Percentiles rank a stretch among this genome's conserved stretches.
Evolutionary conservation across 2,888 invertebrate species (phyloP).

Genomic region (Clepsis dumicolana): DNA sequence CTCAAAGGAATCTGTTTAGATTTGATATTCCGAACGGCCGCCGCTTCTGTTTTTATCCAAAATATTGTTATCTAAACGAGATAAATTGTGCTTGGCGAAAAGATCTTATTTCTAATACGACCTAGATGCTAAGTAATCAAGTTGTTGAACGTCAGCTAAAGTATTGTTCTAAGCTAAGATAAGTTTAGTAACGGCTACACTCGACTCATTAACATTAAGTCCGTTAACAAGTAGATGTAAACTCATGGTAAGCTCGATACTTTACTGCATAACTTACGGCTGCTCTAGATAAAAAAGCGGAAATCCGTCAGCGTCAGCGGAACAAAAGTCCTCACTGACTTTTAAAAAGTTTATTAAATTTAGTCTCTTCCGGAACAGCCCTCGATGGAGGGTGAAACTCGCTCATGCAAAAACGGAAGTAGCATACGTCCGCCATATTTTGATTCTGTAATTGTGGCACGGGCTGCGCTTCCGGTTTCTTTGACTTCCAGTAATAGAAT

Average conservation of each 20-base stretch:
- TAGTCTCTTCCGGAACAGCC: conserved; percentile 81
- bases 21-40: conserved; percentile 41
- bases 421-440: conserved; percentile 78
- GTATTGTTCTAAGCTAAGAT: not conserved
- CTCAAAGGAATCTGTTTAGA: conserved; percentile 48
- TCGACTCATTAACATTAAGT: not conserved
- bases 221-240: too few relatives aligned
- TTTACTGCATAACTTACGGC: conserved; percentile 28
- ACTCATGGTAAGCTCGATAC: conserved; percentile 1
- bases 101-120: too few relatives aligned
- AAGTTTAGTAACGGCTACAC: not conserved
- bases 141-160: not conserved
- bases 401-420: conserved; percentile 81
- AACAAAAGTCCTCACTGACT: conserved; percentile 76
- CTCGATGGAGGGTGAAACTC: conserved; percentile 73
- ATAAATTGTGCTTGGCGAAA: conserved; percentile 35
- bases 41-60: conserved; percentile 43
- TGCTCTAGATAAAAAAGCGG: conserved; percentile 57
- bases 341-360: conserved; percentile 75
- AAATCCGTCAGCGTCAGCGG: conserved; percentile 62
- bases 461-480: conserved; percentile 78
- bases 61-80: conserved; percentile 37
- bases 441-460: conserved; percentile 78
- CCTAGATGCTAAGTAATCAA: too few relatives aligned
- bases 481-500: conserved; percentile 47